These are phyloP conservation scores for Embiotoca jacksoni DNA, from an alignment of 2,113 vertebrate genomes.

Conservation along the genomic window DNA sequence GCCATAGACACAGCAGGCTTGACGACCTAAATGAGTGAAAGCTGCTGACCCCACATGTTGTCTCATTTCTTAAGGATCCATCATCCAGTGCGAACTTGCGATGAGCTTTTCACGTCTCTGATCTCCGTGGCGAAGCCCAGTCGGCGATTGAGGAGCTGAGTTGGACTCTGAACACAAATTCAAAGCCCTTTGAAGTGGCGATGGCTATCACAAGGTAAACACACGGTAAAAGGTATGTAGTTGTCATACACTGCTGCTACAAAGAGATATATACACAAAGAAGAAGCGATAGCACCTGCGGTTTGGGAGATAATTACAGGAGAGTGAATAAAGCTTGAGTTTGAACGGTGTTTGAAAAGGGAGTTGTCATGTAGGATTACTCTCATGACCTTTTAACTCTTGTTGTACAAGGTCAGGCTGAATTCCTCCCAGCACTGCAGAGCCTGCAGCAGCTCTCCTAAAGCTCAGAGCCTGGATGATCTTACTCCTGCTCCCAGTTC, in stretches of 20 bases:
- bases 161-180: neutral
- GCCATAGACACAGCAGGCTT: neutral
- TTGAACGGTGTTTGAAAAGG: slow-evolving; percentile 66
- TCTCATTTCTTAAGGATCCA: slow-evolving; percentile 54
- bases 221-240: slow-evolving; percentile 28
- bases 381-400: slow-evolving; percentile 60
- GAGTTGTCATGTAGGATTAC: slow-evolving; percentile 67
- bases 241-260: slow-evolving; percentile 14
- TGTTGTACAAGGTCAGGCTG: slow-evolving; percentile 34
- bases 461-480: slow-evolving; percentile 41
- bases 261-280: slow-evolving; percentile 45
- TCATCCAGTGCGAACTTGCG: slow-evolving; percentile 32
- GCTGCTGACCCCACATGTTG: slow-evolving; percentile 73
- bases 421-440: slow-evolving; percentile 18
- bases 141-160: slow-evolving; percentile 45
- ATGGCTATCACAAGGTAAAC: slow-evolving; percentile 49
- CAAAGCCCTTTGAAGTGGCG: slow-evolving; percentile 57
- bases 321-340: slow-evolving; percentile 33
- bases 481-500: slow-evolving; percentile 37
- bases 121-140: slow-evolving; percentile 28
- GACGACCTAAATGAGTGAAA: slow-evolving; percentile 49
- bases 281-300: slow-evolving; percentile 51
- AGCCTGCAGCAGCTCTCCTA: slow-evolving; percentile 19
- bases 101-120: slow-evolving; percentile 42
- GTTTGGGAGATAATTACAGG: slow-evolving; percentile 71